Percentiles rank a stretch among this genome's conserved stretches.
These are phyloP conservation scores for Bombus terrestris DNA, from an alignment of 1,140 invertebrate species.

Conservation along the genomic window DNA sequence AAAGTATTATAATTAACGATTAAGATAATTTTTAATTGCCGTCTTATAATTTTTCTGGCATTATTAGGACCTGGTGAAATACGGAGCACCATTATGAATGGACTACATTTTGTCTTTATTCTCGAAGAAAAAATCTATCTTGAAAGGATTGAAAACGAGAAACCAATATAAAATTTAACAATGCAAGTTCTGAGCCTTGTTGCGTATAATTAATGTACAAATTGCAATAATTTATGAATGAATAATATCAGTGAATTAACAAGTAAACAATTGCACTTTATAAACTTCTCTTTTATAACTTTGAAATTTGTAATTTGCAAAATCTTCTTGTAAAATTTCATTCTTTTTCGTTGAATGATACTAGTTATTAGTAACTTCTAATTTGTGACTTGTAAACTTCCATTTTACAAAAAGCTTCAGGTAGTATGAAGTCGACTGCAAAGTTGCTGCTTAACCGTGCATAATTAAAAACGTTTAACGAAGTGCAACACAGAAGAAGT, in stretches of 20 bases:
- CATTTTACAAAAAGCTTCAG: no score
- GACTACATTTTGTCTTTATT: no score
- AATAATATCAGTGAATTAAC: neutral
- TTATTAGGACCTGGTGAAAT: neutral
- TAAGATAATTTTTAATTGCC: neutral
- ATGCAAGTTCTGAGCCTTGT: neutral
- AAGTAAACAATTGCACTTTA: neutral
- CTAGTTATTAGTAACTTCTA: no score
- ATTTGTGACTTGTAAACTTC: no score
- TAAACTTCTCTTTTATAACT: neutral
- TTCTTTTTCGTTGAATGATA: no score
- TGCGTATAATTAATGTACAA: no score
- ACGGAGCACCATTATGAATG: no score
- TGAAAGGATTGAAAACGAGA: no score
- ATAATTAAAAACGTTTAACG: conserved; percentile 1
- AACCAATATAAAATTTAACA: neutral
- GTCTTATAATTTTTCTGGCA: neutral
- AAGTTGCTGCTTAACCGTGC: neutral
- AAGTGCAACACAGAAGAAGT: no score
- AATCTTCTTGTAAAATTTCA: no score
- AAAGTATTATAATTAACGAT: neutral
- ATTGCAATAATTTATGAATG: neutral
- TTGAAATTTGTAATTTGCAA: no score
- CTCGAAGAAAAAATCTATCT: no score
- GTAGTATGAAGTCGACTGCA: neutral